phyloP scores from a whole-genome alignment of 1,140 invertebrate genomes.

The Solen grandis region DNA sequence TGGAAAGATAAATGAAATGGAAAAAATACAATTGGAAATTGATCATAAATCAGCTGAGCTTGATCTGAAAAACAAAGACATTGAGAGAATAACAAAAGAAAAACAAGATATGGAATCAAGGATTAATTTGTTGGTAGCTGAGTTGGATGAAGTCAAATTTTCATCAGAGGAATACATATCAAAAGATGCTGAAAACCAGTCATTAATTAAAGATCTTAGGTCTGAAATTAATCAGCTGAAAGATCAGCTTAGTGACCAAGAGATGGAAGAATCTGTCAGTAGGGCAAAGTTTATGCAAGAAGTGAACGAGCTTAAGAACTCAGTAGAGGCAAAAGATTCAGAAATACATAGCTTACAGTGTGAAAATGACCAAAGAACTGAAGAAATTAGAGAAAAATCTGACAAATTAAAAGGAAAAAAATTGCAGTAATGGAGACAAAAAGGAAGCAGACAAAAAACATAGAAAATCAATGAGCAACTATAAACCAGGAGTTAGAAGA shows the following conservation, averaged over 20 bases:
- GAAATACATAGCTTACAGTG: background rate
- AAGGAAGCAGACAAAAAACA: too few species aligned
- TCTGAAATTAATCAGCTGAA: background rate
- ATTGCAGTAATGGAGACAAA: too few species aligned
- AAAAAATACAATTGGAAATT: background rate
- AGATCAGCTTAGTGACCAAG: background rate
- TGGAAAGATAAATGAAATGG: background rate
- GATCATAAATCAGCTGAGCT: background rate
- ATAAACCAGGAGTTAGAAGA: too few species aligned
- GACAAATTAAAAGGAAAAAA: too few species aligned
- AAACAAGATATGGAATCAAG: background rate
- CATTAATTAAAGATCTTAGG: background rate
- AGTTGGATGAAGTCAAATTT: background rate
- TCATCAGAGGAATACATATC: background rate
- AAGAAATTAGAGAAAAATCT: background rate
- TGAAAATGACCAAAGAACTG: background rate
- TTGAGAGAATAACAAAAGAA: background rate
- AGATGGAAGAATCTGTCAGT: constrained; percentile 15
- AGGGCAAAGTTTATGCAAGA: constrained; percentile 22
- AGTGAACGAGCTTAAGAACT: constrained; percentile 12
- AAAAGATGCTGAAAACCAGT: background rate
- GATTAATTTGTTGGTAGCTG: background rate
- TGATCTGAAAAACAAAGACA: background rate
- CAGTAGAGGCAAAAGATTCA: constrained; percentile 12
- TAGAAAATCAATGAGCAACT: too few species aligned